These are phyloP conservation scores for Charadrius vociferus DNA, from an alignment of 2,113 vertebrate genomes.

Conservation along the genomic window DNA sequence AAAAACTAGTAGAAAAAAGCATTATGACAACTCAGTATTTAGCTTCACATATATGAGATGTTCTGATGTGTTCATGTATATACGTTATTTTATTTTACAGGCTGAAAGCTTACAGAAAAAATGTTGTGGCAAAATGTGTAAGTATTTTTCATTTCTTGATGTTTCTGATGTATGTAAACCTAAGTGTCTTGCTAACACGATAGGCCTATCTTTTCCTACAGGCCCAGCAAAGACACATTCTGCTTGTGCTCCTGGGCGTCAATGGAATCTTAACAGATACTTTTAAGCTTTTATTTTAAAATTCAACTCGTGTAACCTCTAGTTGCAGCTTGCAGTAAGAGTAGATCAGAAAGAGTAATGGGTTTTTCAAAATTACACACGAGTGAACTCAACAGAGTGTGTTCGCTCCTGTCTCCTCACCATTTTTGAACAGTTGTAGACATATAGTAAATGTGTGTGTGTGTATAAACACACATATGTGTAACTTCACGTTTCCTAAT, in stretches of 20 bases:
- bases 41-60: not conserved
- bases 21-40: not conserved
- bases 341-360: not conserved
- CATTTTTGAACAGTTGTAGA: not conserved
- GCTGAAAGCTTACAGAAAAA: slow-evolving; percentile 93
- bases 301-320: not conserved
- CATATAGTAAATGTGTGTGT: not conserved
- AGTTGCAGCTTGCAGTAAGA: not conserved
- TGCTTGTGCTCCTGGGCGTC: not conserved
- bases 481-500: not conserved
- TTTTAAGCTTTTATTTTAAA: not conserved
- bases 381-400: not conserved
- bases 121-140: slow-evolving; percentile 98
- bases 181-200: not conserved
- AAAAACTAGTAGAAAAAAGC: not conserved
- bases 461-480: not conserved
- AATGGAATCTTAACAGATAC: not conserved
- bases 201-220: not conserved
- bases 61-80: not conserved
- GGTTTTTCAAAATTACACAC: not conserved
- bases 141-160: slow-evolving; percentile 57
- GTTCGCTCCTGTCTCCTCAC: not conserved
- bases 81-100: slow-evolving; percentile 78
- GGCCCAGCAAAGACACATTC: not conserved
- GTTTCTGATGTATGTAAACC: not conserved